Percentiles rank a stretch among this genome's conserved stretches.
Conservation (phyloP, 2,797 vertebrate species). For the Macrochelys suwanniensis region DNA sequence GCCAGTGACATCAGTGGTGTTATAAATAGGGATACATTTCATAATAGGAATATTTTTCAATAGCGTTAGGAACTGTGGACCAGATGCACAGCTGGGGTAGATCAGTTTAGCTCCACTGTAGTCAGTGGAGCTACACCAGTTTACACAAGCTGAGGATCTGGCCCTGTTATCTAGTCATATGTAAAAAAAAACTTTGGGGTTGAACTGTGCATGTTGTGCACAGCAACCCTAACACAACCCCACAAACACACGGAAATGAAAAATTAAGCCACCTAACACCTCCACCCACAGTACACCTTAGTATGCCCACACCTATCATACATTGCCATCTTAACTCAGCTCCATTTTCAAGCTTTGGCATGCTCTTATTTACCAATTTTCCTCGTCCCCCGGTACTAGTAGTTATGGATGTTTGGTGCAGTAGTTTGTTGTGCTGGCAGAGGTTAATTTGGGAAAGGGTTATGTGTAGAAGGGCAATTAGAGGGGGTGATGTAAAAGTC, state of each 20-base stretch:
- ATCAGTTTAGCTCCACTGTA: neutral
- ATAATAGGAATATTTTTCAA: neutral
- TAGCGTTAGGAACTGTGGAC: neutral
- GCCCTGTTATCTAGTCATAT: neutral
- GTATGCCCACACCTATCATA: neutral
- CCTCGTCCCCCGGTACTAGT: fast-evolving
- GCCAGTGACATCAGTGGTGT: neutral
- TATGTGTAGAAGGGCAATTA: fast-evolving
- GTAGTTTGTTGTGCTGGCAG: neutral
- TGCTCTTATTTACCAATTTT: neutral
- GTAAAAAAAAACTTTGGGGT: neutral
- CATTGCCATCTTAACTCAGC: neutral
- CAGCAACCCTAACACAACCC: fast-evolving
- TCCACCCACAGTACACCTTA: neutral
- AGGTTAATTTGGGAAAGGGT: fast-evolving
- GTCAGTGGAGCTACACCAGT: fast-evolving
- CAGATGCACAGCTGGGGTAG: neutral
- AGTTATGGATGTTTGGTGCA: fast-evolving
- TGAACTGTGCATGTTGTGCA: neutral
- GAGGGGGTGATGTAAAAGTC: fast-evolving
- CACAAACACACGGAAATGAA: fast-evolving
- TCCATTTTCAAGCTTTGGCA: neutral
- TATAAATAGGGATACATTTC: neutral
- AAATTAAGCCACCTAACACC: neutral
- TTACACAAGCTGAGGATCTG: neutral